Evolutionary conservation across 53 echinoderm and acorn worm species (phyloP), one percentile per base, ranked within the genome.

Genomic region (Paelopatides confundens): DNA sequence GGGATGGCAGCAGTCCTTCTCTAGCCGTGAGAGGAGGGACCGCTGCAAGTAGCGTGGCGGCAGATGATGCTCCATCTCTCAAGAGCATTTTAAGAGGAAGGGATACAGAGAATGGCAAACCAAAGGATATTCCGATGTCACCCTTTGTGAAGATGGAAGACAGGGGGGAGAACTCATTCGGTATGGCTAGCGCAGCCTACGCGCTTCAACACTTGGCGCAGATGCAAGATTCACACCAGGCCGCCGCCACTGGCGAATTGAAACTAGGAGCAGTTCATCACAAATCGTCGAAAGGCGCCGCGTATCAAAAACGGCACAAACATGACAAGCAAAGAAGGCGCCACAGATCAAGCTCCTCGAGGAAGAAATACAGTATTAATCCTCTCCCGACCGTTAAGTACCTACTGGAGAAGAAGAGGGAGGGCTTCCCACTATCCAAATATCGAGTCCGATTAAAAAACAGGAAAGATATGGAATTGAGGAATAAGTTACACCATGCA

Each of bases 331-430:
- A 70, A 24, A 35, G 35, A 18, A 0, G 70, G 31, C 36, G 70
- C 8, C 40, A 35, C 38, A 70, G 70, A 35, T 70, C 70, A 15
- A 36, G 70, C 36, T 48, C 47, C n/a, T 37, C 36, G 37, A 28
- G 77, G 50, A 77, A 77, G 11, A 67, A 31, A 35, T 34, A 8
- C 18, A 17, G 29, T 30, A 39, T 18, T 10, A 49, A 49, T 49
- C 77, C 48, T 0, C 70, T 70, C 39, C 77, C 77, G 2, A 77
- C 77, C 2, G 77, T 77, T 3, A 77, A 77, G 15, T 49, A 50
- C 43, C 77, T 77, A 9, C 77, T 77, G 9, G 77, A 77, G 50
- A 77, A 77, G 77, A 77, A 77, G 77, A 18, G 70, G 35, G 77
- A 77, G 28, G 77, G 48, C 21, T 10, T 49, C 15, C 49, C 77